A percentile compares a stretch with the other conserved stretches of the same genome.
Evolutionary conservation across 2,113 vertebrate species (phyloP).

Genomic region (Progne subis): DNA sequence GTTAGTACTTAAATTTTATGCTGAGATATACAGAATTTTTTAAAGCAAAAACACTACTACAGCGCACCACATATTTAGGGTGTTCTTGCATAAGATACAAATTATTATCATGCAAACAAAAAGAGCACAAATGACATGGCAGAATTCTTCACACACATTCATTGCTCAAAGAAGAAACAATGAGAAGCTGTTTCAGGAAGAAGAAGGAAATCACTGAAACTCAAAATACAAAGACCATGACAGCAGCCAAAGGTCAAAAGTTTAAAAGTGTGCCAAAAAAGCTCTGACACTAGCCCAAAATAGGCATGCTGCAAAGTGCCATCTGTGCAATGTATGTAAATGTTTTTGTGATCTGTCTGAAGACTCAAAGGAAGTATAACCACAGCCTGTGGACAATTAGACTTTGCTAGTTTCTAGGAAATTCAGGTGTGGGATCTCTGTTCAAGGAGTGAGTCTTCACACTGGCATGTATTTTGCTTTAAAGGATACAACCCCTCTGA

Average conservation of each 20-base stretch:
- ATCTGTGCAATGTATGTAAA: slow-evolving; percentile 5
- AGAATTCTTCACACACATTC: not conserved
- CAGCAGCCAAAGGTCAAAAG: slow-evolving; percentile 37
- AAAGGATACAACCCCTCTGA: not conserved
- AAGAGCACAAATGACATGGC: not conserved
- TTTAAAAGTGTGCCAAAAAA: not conserved
- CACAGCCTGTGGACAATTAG: not conserved
- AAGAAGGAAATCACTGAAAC: not conserved
- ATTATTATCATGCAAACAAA: not conserved
- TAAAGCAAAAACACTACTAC: not conserved
- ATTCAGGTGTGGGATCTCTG: not conserved
- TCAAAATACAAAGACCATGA: not conserved
- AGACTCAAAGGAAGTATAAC: not conserved
- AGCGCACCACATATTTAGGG: not conserved
- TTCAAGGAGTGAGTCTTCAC: not conserved
- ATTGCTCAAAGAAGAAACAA: not conserved
- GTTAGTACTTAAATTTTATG: not conserved
- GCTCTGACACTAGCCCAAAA: not conserved
- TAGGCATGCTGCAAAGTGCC: not conserved
- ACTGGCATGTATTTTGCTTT: not conserved
- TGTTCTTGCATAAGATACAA: not conserved
- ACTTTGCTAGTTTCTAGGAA: not conserved
- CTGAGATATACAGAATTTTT: not conserved
- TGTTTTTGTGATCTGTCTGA: not conserved
- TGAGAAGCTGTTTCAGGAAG: not conserved